Base-by-base conservation (phyloP, 2,797 vertebrate species). In the Sphenodon punctatus region DNA sequence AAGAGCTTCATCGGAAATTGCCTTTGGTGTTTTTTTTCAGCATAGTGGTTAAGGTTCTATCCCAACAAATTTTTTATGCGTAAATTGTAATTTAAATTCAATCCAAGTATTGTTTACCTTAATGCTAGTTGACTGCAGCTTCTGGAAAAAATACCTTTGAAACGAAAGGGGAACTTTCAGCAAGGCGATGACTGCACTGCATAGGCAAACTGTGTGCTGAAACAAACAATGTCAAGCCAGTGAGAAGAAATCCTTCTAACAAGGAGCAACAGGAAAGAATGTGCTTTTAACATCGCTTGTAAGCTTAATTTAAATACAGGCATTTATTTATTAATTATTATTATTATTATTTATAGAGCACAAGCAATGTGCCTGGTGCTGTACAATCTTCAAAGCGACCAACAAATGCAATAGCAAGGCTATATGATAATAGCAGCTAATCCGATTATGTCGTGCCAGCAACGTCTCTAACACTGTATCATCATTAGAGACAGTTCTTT, bases 141-240 rank as follows among this genome's bases (percentile, higher is more conserved):
- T 99, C 85, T 99, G 99, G 95, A 99, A 99, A 82, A 99, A 99
- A 87, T 99, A 99, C 80, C 99, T 97, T 94, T 99, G 98, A 93
- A 99, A 98, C 4, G 98, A 99, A 84, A 99, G 96, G 0, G 99
- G 98, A 12, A 99, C 98, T 91, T 98, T 99, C 90, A 99, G 94
- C 94, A 99, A 87, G 14, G 97, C 97, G 86, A 99, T 98, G 90
- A 98, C 97, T 49, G 98, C 97, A n/a, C 97, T 97, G 93, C 98
- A 99, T 41, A 99, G 97, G 90, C 98, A 99, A 32, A 97, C 95
- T 53, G 98, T 99, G 68, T 99, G 98, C 98, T 99, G 93, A 23
- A 92, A 89, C 10, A 75, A 87, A 74, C 19, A 82, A 79, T 88
- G 45, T 2, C 19, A 83, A 75, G 74, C 39, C 30, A 89, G 64